phyloP scores from a whole-genome alignment of 2,888 invertebrate species.

The Volucella inflata region DNA sequence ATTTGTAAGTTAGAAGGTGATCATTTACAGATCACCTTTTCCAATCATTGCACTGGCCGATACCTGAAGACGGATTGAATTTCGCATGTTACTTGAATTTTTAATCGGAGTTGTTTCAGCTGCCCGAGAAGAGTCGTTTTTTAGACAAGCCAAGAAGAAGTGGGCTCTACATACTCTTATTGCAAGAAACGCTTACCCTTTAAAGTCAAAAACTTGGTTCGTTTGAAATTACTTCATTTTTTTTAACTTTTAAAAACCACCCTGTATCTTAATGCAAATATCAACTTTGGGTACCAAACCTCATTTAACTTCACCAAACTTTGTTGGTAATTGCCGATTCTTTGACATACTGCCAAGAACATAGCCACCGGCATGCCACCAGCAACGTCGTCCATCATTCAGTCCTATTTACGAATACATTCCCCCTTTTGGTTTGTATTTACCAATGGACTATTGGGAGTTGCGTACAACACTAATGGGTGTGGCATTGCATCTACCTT shows the following conservation, averaged over 20 bases:
- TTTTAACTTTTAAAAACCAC: not conserved
- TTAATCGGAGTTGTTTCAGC: too few species aligned
- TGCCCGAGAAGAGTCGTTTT: too few species aligned
- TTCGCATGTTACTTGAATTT: too few species aligned
- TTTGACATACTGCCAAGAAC: constrained; percentile 63
- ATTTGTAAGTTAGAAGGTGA: too few species aligned
- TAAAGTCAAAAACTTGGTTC: too few species aligned
- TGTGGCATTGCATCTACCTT: constrained; percentile 2
- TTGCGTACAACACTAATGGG: constrained; percentile 9
- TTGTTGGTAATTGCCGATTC: not conserved
- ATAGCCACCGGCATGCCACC: constrained; percentile 49
- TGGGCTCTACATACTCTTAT: too few species aligned
- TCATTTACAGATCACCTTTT: too few species aligned
- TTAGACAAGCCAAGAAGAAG: too few species aligned
- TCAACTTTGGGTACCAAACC: not conserved
- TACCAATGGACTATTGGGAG: constrained; percentile 11
- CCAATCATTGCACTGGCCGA: too few species aligned
- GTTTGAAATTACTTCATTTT: too few species aligned
- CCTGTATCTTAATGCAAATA: constrained; percentile 21
- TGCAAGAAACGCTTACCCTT: too few species aligned
- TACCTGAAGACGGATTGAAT: too few species aligned
- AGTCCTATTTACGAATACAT: constrained; percentile 52
- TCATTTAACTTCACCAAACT: not conserved
- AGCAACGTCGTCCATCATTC: constrained; percentile 57
- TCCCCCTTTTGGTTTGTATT: constrained; percentile 52